These are phyloP conservation scores for Yoshiicerus persimilis DNA, from an alignment of 1,140 invertebrate genomes.

Conservation along the genomic window DNA sequence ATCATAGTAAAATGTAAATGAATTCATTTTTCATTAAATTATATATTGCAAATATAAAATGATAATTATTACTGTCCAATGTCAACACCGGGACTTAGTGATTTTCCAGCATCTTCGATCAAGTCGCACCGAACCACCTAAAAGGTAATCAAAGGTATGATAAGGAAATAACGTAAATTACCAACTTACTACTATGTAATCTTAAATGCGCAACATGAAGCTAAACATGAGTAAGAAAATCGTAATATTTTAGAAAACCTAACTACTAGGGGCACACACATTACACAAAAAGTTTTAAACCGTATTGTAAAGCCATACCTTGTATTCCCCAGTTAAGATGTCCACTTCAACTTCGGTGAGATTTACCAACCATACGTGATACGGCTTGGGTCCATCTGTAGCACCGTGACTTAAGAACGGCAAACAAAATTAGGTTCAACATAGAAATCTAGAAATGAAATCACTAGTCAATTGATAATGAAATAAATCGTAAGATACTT, in stretches of 20 bases:
- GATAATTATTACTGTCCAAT: constrained; percentile 54
- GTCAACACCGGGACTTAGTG: constrained; percentile 52
- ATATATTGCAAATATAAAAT: too few species aligned
- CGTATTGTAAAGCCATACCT: constrained; percentile 49
- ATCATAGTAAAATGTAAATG: too few species aligned
- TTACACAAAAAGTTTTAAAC: too few species aligned
- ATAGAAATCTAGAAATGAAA: neutral
- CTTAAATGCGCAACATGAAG: constrained; percentile 53
- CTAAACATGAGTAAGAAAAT: neutral
- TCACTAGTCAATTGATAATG: neutral
- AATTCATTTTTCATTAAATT: too few species aligned
- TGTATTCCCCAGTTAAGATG: constrained; percentile 52
- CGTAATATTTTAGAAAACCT: neutral
- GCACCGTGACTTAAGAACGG: neutral
- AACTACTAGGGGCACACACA: too few species aligned
- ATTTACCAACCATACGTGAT: constrained; percentile 39
- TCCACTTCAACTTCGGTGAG: constrained; percentile 45
- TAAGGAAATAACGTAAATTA: too few species aligned
- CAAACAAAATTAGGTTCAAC: too few species aligned
- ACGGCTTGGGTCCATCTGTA: constrained; percentile 55
- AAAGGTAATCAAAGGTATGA: neutral
- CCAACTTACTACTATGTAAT: constrained; percentile 69
- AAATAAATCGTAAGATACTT: neutral
- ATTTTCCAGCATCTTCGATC: constrained; percentile 56
- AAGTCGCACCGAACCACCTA: constrained; percentile 53